phyloP scores from a whole-genome alignment of 2,888 invertebrate species.

The Mallateleia sp. region DNA sequence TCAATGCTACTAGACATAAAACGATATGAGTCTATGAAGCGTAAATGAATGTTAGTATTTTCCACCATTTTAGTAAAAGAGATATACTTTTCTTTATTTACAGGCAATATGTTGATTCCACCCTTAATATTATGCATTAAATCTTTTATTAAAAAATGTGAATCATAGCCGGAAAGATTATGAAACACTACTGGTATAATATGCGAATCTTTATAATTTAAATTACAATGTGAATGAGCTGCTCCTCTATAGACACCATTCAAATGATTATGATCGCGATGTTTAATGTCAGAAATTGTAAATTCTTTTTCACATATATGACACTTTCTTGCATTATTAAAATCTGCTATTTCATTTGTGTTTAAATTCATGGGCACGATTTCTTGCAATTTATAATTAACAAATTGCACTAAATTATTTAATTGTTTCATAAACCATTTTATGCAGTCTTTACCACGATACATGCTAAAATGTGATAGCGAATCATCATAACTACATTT shows the following conservation, averaged over 20 bases:
- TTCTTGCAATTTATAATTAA: conserved; percentile 10
- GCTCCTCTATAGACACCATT: conserved; percentile 63
- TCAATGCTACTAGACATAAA: conserved; percentile 59
- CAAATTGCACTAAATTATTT: neutral
- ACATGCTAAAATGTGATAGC: neutral
- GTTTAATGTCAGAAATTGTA: conserved; percentile 1
- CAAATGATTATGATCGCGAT: conserved; percentile 61
- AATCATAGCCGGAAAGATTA: conserved; percentile 80
- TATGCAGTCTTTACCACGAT: conserved; percentile 19
- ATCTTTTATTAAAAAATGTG: conserved; percentile 82
- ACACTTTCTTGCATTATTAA: conserved; percentile 16
- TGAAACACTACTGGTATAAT: conserved; percentile 85
- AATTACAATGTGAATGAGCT: conserved; percentile 81
- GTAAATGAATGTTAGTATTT: conserved; percentile 30
- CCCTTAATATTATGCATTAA: conserved; percentile 68
- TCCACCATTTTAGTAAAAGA: conserved; percentile 51
- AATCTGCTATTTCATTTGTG: neutral
- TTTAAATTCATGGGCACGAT: conserved; percentile 33
- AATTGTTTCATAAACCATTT: conserved; percentile 37
- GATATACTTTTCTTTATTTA: conserved; percentile 85
- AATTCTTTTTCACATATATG: conserved; percentile 53
- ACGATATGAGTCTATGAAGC: conserved; percentile 66
- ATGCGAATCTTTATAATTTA: conserved; percentile 82
- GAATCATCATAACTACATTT: conserved; percentile 39
- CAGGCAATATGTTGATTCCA: conserved; percentile 80